phyloP scores from a whole-genome alignment of 2,113 vertebrate genomes.

The Loxodonta africana region DNA sequence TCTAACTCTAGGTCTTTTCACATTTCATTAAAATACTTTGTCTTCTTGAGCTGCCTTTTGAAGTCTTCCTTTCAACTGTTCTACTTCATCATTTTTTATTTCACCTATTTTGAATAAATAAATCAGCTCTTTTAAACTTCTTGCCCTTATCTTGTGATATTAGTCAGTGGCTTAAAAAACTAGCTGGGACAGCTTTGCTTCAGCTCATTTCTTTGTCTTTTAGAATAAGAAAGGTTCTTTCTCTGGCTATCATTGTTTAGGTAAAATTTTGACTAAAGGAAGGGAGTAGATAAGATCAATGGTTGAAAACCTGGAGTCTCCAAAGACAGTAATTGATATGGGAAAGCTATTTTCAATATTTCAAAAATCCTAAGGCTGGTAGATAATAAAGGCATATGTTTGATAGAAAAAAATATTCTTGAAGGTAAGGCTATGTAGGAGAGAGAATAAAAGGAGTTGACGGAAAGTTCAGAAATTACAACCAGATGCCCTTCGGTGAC shows the following conservation, averaged over 20 bases:
- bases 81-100: no score
- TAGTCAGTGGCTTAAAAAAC: not conserved
- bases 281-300: not conserved
- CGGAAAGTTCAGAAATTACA: not conserved
- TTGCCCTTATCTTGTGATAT: constrained; percentile 22
- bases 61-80: no score
- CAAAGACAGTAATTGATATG: not conserved
- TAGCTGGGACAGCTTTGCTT: not conserved
- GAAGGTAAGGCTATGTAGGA: not conserved
- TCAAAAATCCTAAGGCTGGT: not conserved
- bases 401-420: not conserved
- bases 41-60: no score
- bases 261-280: not conserved
- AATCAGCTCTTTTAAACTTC: not conserved
- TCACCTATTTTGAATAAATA: not conserved
- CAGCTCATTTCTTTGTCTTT: not conserved
- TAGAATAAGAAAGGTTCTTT: not conserved
- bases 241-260: not conserved
- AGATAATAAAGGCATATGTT: not conserved
- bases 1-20: no score
- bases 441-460: not conserved
- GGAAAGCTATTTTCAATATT: not conserved
- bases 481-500: not conserved
- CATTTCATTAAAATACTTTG: no score
- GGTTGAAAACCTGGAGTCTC: not conserved